Base-by-base conservation (phyloP, 2,888 invertebrate genomes). In the Craniophora ligustri region DNA sequence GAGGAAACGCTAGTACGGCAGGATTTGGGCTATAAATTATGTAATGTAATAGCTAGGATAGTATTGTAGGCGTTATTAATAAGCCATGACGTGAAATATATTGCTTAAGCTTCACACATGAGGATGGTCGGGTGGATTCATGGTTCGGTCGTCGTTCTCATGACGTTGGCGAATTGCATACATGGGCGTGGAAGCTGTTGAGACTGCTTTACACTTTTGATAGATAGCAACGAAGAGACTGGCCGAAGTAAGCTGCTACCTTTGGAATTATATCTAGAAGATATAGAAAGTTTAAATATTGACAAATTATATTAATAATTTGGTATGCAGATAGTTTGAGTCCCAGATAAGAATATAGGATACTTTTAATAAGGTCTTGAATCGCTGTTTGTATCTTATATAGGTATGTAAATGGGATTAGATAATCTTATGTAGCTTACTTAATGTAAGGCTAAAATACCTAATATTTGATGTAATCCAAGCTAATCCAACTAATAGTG, bases 31-130 rank as follows among this genome's bases (percentile, higher is more conserved):
- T 55, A 78, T 83, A 83, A 81, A 83, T 84, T 79, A 77, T 71
- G 50, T 76, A 77, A 77, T 74, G 75, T 75, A 75, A 76, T 76
- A 79, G 77, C 68, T 49, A 51, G 72, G 65, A 77, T 79, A 79
- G 77, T 77, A 79, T 64, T 82, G 81, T 79, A 78, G 78, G 81
- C 76, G 78, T 77, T 85, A 81, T 87, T 86, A 86, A 87, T 87
- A 86, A 84, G 80, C 72, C 79, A 75, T 79, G 82, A 81, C 83
- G 67, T 81, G 77, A 79, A 77, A 85, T 85, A 83, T 84, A 82
- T 86, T 75, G 78, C 79, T 70, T 42, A 41, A 72, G 76, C 71
- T 79, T 72, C 75, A 74, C 75, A 76, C 71, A 70, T 69, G 72
- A 55, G 54, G 45, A 57, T 62, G 53, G 58, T 61, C 49, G 53